Base-by-base conservation (phyloP, 2,888 invertebrate species). In the Drosophila stalkeri region DNA sequence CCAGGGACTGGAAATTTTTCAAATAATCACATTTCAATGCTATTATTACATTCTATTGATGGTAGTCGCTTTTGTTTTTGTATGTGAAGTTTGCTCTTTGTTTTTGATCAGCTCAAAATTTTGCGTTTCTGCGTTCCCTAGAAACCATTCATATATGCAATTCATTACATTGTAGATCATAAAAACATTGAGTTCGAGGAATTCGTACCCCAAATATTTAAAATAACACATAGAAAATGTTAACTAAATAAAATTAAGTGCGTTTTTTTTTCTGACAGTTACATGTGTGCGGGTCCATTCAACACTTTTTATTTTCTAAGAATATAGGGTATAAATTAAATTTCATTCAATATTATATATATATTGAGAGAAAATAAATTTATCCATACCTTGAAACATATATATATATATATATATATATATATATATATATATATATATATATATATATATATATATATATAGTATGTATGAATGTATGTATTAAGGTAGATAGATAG, bases 351-450 rank as follows among this genome's bases (percentile, higher is more conserved):
- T 3, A 12, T 49, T 31, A 12, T 6, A 51, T 31, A n/a, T 33
- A 7, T 18, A 6, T n/a, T 33, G 49, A 49, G 6, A 6, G 31
- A 51, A 33, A 51, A 33, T 6, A 18, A 18, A 18, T 51, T 51
- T 31, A 51, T 51, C 33, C 49, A 51, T 51, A 33, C 49, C 49
- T 51, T 33, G 49, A 51, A 33, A 51, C 12, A n/a, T n/a, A n/a
- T n/a, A n/a, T n/a, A n/a, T 49, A 49, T n/a, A 49, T 49, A 14
- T 46, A 46, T 46, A 6, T 18, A 20, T 20, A 20, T 44, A 14
- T 35, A 4, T 35, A 9, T 35, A 9, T 27, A 31, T 47, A 27
- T 16, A 47, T 7, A 23, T 14, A 46, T 6, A 46, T 14, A 8
- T 23, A 23, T 23, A 23, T 23, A 23, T n/a, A n/a, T n/a, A n/a